A percentile compares a stretch with the other conserved stretches of the same genome.
phyloP scores from a whole-genome alignment of 2,888 invertebrate species.

The Diaprepes abbreviatus region DNA sequence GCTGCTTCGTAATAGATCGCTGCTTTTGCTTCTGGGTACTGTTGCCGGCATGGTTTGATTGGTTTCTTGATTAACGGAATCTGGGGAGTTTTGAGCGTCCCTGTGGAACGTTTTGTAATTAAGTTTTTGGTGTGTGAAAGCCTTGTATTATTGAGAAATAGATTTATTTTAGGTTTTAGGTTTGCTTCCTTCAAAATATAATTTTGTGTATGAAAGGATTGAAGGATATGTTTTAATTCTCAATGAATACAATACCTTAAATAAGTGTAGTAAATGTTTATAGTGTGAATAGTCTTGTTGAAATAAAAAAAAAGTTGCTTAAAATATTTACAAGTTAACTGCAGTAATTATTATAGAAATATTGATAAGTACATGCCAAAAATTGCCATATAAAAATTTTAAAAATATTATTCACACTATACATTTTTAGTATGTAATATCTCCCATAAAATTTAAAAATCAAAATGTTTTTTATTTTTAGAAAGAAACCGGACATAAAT shows the following conservation, averaged over 20 bases:
- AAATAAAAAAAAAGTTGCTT: neutral
- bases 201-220: too few relatives aligned
- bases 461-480: neutral
- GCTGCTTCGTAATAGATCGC: slow-evolving; percentile 76
- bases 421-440: slow-evolving; percentile 44
- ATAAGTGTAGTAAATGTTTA: slow-evolving; percentile 25
- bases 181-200: too few relatives aligned
- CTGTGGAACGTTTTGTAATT: slow-evolving; percentile 56
- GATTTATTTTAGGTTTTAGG: too few relatives aligned
- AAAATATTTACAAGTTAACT: slow-evolving; percentile 29
- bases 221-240: too few relatives aligned
- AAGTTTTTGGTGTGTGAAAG: slow-evolving; percentile 39
- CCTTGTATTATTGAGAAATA: neutral
- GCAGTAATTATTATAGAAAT: slow-evolving; percentile 19
- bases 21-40: slow-evolving; percentile 80
- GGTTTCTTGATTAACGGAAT: slow-evolving; percentile 65
- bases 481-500: too few relatives aligned
- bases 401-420: slow-evolving; percentile 49
- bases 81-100: slow-evolving; percentile 62
- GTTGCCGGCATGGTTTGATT: slow-evolving; percentile 54
- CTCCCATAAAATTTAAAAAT: neutral
- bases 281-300: slow-evolving; percentile 36
- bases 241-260: slow-evolving; percentile 4
- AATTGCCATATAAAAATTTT: slow-evolving; percentile 4
- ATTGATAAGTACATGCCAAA: slow-evolving; percentile 24